These are phyloP conservation scores for Threskiornis aethiopicus DNA, from an alignment of 2,797 vertebrate genomes.

Conservation along the genomic window DNA sequence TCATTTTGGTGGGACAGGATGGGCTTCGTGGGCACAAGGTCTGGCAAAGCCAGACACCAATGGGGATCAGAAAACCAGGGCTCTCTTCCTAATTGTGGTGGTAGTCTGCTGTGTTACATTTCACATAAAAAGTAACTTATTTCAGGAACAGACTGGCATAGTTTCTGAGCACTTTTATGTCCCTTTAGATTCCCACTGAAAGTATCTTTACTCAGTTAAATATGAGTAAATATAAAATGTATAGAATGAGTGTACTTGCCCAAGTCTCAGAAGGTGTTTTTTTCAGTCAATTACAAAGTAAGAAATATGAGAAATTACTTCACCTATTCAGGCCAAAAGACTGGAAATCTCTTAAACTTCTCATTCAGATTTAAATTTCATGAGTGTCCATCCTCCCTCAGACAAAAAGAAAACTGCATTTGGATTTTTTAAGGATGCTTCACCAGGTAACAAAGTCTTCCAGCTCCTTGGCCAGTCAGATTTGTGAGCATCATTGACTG, in stretches of 20 bases:
- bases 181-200: not conserved
- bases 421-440: not conserved
- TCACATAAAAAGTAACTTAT: not conserved
- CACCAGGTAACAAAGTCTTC: not conserved
- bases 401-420: not conserved
- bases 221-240: not conserved
- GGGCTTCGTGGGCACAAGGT: not conserved
- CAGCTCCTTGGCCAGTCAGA: not conserved
- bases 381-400: not conserved
- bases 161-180: not conserved
- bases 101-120: not conserved
- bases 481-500: not conserved
- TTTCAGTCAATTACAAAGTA: not conserved
- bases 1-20: not conserved
- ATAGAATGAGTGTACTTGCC: not conserved
- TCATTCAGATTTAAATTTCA: not conserved
- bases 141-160: not conserved
- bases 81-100: not conserved
- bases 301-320: not conserved
- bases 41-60: not conserved
- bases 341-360: not conserved
- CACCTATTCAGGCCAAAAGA: not conserved
- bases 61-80: not conserved
- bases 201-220: not conserved
- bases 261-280: not conserved